phyloP scores from a whole-genome alignment of 2,888 invertebrate species.

The Noctuana brunneofusca region DNA sequence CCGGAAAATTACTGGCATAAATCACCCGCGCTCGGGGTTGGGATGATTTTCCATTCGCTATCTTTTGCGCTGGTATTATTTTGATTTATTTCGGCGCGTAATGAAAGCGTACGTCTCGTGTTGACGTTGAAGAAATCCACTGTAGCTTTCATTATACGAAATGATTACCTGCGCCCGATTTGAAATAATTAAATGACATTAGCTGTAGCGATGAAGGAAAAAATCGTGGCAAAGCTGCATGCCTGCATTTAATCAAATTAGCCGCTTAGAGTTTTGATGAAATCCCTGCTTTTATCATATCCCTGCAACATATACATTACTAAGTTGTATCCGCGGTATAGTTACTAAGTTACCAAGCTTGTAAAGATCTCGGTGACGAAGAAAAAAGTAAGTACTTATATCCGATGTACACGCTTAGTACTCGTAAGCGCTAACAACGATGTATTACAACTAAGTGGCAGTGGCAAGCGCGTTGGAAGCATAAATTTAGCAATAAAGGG shows the following conservation, averaged over 20 bases:
- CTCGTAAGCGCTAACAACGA: slow-evolving; percentile 28
- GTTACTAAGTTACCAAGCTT: slow-evolving; percentile 20
- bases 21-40: slow-evolving; percentile 64
- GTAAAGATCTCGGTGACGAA: slow-evolving; percentile 14
- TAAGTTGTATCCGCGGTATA: slow-evolving; percentile 3
- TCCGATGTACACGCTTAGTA: slow-evolving; percentile 9
- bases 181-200: no score
- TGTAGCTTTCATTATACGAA: slow-evolving; percentile 60
- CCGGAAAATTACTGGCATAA: slow-evolving; percentile 80
- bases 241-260: not conserved
- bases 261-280: no score
- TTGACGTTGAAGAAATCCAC: slow-evolving; percentile 66
- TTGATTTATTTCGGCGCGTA: slow-evolving; percentile 79
- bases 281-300: no score
- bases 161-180: slow-evolving; percentile 46
- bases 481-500: slow-evolving; percentile 63
- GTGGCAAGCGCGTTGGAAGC: slow-evolving; percentile 41
- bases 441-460: slow-evolving; percentile 27
- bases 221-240: no score
- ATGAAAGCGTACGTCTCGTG: slow-evolving; percentile 78
- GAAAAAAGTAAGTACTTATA: slow-evolving; percentile 16
- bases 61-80: slow-evolving; percentile 79
- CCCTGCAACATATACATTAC: slow-evolving; percentile 5
- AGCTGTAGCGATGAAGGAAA: no score
- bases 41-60: slow-evolving; percentile 81